Evolutionary conservation across 2,113 vertebrate species (phyloP).

Genomic region (Xyliphius kryptos): DNA sequence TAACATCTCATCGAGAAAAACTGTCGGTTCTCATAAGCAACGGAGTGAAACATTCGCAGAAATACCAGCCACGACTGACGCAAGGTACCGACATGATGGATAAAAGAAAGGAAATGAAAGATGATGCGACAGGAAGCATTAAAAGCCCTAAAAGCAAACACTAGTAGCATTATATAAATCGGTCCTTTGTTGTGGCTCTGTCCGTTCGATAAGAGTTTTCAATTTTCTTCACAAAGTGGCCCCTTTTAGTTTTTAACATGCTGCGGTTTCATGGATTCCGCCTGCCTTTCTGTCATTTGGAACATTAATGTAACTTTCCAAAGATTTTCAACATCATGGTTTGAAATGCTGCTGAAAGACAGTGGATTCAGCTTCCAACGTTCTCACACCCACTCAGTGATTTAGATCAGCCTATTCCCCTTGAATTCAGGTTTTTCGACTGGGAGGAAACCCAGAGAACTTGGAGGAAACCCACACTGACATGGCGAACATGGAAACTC

Average conservation of each 20-base stretch:
- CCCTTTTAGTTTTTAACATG: slow-evolving; percentile 3
- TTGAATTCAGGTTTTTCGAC: too few relatives aligned
- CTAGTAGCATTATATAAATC: slow-evolving; percentile 12
- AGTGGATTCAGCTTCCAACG: too few relatives aligned
- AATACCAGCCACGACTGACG: slow-evolving; percentile 5
- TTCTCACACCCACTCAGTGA: too few relatives aligned
- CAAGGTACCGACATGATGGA: background rate
- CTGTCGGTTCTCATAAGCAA: background rate
- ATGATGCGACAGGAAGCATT: slow-evolving; percentile 1
- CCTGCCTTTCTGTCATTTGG: too few relatives aligned
- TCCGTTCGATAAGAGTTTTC: slow-evolving; percentile 9
- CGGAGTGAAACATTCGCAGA: slow-evolving; percentile 6
- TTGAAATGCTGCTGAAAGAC: too few relatives aligned
- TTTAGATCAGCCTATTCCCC: too few relatives aligned
- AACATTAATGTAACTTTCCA: too few relatives aligned
- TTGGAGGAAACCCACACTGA: too few relatives aligned
- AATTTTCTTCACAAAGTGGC: background rate
- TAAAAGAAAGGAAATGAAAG: background rate
- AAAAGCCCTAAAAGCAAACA: slow-evolving; percentile 1
- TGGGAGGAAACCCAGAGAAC: too few relatives aligned
- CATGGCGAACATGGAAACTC: too few relatives aligned
- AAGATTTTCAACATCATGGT: too few relatives aligned
- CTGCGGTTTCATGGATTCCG: background rate
- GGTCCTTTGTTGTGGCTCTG: slow-evolving; percentile 1
- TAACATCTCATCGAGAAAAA: background rate